These are phyloP conservation scores for Dascyllus trimaculatus DNA, from an alignment of 2,113 vertebrate species.

Conservation along the genomic window DNA sequence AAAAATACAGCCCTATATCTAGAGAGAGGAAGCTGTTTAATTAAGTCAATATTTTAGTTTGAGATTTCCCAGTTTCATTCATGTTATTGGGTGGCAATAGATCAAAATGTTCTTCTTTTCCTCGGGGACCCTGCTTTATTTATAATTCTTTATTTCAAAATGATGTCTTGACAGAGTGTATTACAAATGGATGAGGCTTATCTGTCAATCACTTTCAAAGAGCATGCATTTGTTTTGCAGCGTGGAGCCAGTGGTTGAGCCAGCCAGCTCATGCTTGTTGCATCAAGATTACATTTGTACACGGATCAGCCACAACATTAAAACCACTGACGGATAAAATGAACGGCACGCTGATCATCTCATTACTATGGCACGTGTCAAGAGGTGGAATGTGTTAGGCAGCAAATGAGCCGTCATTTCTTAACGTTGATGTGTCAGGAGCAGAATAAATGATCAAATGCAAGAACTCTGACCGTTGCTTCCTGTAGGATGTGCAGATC, in stretches of 20 bases:
- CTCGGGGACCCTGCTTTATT: constrained; percentile 32
- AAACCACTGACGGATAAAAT: no score
- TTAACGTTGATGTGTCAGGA: no score
- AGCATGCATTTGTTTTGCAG: constrained; percentile 5
- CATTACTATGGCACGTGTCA: no score
- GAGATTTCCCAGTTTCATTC: neutral
- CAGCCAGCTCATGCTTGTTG: neutral
- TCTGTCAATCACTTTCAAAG: constrained; percentile 48
- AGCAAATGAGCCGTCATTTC: no score
- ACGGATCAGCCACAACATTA: no score
- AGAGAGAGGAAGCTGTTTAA: constrained; percentile 5
- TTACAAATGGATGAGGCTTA: constrained; percentile 35
- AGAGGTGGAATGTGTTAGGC: no score
- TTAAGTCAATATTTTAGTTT: neutral
- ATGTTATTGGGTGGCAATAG: neutral
- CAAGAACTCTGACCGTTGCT: no score
- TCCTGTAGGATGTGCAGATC: no score
- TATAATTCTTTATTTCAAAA: constrained; percentile 37
- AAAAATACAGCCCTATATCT: neutral
- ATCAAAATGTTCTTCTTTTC: constrained; percentile 30
- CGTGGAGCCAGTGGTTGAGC: neutral
- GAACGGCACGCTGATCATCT: no score
- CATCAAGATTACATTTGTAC: neutral
- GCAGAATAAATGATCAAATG: no score
- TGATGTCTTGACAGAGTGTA: constrained; percentile 12